A percentile compares a stretch with the other conserved stretches of the same genome.
phyloP scores from a whole-genome alignment of 2,888 invertebrate species.

The Aphidius colemani region DNA sequence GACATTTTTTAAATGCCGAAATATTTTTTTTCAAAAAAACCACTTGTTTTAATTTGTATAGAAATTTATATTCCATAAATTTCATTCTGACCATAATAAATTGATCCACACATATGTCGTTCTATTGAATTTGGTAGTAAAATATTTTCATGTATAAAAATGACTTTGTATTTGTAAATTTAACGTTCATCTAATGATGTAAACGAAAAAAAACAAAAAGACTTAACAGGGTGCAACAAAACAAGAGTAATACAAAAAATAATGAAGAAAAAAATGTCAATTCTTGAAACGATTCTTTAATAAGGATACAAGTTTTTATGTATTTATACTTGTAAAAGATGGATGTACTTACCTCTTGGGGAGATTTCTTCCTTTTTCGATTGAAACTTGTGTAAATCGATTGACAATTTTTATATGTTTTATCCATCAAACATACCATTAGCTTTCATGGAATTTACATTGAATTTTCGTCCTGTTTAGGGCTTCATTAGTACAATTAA shows the following conservation, averaged over 20 bases:
- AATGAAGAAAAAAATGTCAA: constrained; percentile 8
- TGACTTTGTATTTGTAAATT: not conserved
- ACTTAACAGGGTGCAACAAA: not conserved
- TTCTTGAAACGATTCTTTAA: constrained; percentile 19
- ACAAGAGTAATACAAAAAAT: not conserved
- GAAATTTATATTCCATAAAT: not conserved
- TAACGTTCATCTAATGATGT: constrained; percentile 11
- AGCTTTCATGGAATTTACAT: constrained; percentile 10
- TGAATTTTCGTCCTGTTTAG: constrained; percentile 17
- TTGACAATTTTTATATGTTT: constrained; percentile 1
- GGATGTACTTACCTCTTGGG: not conserved
- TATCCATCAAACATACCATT: not conserved
- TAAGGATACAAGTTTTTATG: constrained; percentile 17
- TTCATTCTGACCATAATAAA: constrained; percentile 13
- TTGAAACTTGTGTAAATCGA: constrained; percentile 7
- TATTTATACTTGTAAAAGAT: not conserved
- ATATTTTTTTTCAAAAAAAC: too few species aligned
- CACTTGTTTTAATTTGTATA: not conserved
- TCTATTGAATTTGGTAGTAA: not conserved
- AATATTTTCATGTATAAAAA: constrained; percentile 1
- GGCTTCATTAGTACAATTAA: constrained; percentile 14
- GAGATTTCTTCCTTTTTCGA: constrained; percentile 14
- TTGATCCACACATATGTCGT: constrained; percentile 6
- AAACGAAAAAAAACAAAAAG: constrained; percentile 10
- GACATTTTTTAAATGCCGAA: too few species aligned